Percentiles rank a stretch among this genome's conserved stretches.
These are phyloP conservation scores for Cataglyphis altisquamis DNA, from an alignment of 2,888 invertebrate species.

Conservation along the genomic window DNA sequence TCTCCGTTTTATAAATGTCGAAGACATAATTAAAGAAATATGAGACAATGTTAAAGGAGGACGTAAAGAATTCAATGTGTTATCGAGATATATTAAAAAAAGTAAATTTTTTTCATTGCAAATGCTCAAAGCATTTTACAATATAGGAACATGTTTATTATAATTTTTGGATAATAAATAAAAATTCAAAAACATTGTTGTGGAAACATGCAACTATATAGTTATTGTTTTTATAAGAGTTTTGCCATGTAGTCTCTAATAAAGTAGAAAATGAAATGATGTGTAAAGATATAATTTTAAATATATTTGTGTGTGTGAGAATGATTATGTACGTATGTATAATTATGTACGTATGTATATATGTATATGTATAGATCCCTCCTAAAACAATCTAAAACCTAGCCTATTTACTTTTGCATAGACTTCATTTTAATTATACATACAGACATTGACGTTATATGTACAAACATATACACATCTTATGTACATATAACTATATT, in stretches of 20 bases:
- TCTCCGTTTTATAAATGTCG: background rate
- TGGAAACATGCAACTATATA: slow-evolving; percentile 51
- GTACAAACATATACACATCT: slow-evolving; percentile 82
- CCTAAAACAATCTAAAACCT: slow-evolving; percentile 81
- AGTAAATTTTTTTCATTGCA: slow-evolving; percentile 37
- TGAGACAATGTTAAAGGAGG: background rate
- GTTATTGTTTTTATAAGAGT: slow-evolving; percentile 79
- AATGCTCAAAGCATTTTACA: slow-evolving; percentile 69
- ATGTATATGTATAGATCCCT: slow-evolving; percentile 76
- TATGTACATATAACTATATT: slow-evolving; percentile 79
- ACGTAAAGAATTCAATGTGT: background rate
- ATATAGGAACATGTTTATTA: slow-evolving; percentile 71
- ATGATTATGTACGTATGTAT: slow-evolving; percentile 64
- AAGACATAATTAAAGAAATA: background rate
- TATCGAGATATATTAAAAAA: slow-evolving; percentile 14
- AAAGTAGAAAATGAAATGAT: slow-evolving; percentile 81
- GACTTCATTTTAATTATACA: slow-evolving; percentile 77
- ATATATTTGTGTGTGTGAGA: slow-evolving; percentile 6
- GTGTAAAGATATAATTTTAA: slow-evolving; percentile 76
- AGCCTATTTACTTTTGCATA: slow-evolving; percentile 76
- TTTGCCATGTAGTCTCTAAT: slow-evolving; percentile 78
- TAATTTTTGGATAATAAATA: slow-evolving; percentile 37
- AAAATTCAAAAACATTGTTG: slow-evolving; percentile 12
- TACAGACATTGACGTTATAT: slow-evolving; percentile 79
- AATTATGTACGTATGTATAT: slow-evolving; percentile 53